Conservation (phyloP, 64 coral and sea anemone genomes). For the Actinia equina region DNA sequence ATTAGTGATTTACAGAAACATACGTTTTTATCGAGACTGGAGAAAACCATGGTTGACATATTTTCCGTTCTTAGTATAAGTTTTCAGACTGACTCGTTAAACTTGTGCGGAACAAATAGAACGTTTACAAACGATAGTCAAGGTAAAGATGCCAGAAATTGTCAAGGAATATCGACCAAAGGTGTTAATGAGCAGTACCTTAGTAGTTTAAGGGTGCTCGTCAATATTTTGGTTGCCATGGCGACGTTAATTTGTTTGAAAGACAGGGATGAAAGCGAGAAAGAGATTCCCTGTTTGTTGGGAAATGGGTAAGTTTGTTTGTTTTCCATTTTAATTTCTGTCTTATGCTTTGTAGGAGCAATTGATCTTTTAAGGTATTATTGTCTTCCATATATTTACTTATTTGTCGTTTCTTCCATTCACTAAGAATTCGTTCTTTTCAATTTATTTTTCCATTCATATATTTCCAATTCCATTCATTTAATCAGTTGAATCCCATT, state of each 20-base stretch:
- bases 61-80: slow-evolving; percentile 1
- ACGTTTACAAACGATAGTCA: slow-evolving; percentile 27
- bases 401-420: not conserved
- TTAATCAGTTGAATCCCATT: no score
- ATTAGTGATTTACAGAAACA: not conserved
- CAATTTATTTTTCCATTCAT: not conserved
- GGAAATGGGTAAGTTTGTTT: slow-evolving; percentile 35
- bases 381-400: not conserved
- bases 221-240: slow-evolving; percentile 55
- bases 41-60: slow-evolving; percentile 15
- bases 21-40: not conserved
- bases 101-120: not conserved
- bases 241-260: slow-evolving; percentile 40
- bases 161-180: no score
- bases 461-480: no score
- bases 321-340: no score
- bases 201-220: slow-evolving; percentile 56
- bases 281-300: not conserved
- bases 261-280: slow-evolving; percentile 30
- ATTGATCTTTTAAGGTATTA: not conserved
- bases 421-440: no score
- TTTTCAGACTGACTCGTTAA: slow-evolving; percentile 23
- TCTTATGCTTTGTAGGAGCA: no score
- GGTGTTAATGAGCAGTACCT: slow-evolving; percentile 38
- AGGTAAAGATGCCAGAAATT: not conserved